Conservation (phyloP, 2,888 invertebrate genomes). For the Lissocephala sabroskyi region DNA sequence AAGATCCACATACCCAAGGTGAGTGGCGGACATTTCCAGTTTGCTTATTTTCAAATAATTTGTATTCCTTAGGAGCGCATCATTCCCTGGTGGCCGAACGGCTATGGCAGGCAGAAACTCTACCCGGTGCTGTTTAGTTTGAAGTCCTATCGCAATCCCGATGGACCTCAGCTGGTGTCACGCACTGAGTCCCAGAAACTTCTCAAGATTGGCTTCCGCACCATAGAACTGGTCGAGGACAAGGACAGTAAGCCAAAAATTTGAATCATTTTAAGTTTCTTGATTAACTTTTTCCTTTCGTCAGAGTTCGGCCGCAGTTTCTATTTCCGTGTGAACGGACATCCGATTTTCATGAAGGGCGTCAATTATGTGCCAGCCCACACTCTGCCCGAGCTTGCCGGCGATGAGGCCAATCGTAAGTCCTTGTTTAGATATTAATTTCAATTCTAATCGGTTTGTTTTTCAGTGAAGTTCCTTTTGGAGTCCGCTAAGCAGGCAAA, state of each 20-base stretch:
- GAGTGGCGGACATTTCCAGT: not conserved
- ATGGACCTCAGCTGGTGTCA: slow-evolving; percentile 36
- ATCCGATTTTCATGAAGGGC: slow-evolving; percentile 93
- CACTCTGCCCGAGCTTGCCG: slow-evolving; percentile 84
- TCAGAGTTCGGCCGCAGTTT: slow-evolving; percentile 81
- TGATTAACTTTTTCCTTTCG: too few species aligned
- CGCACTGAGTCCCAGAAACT: slow-evolving; percentile 72
- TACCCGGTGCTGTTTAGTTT: slow-evolving; percentile 78
- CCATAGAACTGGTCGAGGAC: slow-evolving; percentile 86
- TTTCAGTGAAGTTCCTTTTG: slow-evolving; percentile 77
- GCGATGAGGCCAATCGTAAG: slow-evolving; percentile 62
- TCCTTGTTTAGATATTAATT: not conserved
- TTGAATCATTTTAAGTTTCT: slow-evolving; percentile 1
- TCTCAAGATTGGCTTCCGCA: slow-evolving; percentile 87
- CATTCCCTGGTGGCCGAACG: slow-evolving; percentile 95
- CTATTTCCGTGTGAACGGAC: slow-evolving; percentile 88
- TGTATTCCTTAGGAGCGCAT: slow-evolving; percentile 72
- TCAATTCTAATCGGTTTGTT: not conserved
- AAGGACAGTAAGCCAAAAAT: slow-evolving; percentile 62
- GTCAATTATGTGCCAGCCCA: slow-evolving; percentile 93
- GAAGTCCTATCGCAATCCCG: slow-evolving; percentile 56
- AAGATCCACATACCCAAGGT: slow-evolving; percentile 51
- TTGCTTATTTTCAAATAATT: not conserved
- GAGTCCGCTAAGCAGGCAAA: slow-evolving; percentile 81
- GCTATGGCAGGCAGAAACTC: slow-evolving; percentile 85